Base-by-base conservation (phyloP, 2,113 vertebrate genomes). In the Lonchura striata region DNA sequence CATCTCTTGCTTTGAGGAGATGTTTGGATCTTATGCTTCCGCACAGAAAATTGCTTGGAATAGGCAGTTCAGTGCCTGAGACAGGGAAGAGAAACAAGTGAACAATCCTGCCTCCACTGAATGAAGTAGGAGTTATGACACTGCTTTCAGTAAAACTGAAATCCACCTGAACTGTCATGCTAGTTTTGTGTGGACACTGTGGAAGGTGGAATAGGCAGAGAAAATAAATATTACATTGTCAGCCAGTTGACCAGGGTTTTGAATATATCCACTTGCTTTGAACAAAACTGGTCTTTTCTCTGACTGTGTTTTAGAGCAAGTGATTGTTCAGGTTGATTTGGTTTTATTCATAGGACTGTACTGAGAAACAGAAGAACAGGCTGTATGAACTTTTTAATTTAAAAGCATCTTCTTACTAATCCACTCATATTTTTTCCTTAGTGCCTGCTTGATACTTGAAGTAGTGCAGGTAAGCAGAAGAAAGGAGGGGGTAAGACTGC, bases 381-480 rank as follows among this genome's bases (percentile, higher is more conserved):
- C 63, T 74, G 33, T 94, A 72, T 71, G 65, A 96, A 89, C 24
- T 82, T 95, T 57, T 70, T 60, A 1, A 28, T 76, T 61, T 66
- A 60, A 88, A 96, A 96, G 64, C 59, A 74, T 37, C 66, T 84
- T 59, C 94, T 95, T 96, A 56, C 92, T 95, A 95, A 93, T 83
- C 80, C 68, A 72, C 77, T 97, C 95, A 80, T 87, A 91, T 95
- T 83, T 88, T 95, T 92, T 97, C 88, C 37, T 92, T 92, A 88
- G 78, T 81, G 61, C 53, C 64, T 95, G 46, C 31, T 12, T 77
- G 56, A 54, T 68, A 27, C 66, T 53, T 82, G 49, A 96, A 88
- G 71, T 86, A n/a, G 52, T 76, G n/a, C 57, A 71, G 57, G 68
- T 94, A 56, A 91, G 33, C 72, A 83, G 46, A 82, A 90, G 41